These are phyloP conservation scores for Portunus trituberculatus DNA, from an alignment of 1,140 invertebrate genomes.

Conservation along the genomic window DNA sequence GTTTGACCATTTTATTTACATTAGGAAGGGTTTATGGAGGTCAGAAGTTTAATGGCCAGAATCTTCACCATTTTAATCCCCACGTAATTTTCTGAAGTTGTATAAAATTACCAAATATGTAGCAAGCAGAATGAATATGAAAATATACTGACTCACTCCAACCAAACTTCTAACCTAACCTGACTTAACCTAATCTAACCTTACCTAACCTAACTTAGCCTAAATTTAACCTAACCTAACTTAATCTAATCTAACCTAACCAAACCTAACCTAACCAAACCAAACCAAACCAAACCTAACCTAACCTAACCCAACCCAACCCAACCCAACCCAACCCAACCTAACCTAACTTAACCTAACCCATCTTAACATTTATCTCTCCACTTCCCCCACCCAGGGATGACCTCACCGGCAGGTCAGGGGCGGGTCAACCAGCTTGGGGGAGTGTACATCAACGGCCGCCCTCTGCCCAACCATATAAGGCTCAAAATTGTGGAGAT, in stretches of 20 bases:
- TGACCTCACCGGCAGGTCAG: slow-evolving; percentile 84
- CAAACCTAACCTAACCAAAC: neutral
- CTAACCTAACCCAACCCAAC: neutral
- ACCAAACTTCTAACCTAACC: too few relatives aligned
- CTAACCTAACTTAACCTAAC: neutral
- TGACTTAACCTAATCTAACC: too few relatives aligned
- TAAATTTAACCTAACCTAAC: neutral
- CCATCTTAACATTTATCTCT: neutral
- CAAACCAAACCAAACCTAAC: neutral
- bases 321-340: neutral
- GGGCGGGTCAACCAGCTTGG: slow-evolving; percentile 95
- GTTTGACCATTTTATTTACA: too few relatives aligned
- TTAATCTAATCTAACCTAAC: neutral
- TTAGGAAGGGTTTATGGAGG: too few relatives aligned
- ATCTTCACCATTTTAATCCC: too few relatives aligned
- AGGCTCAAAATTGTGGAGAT: slow-evolving; percentile 94
- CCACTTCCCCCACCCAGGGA: slow-evolving; percentile 45
- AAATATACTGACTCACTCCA: too few relatives aligned
- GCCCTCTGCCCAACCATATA: slow-evolving; percentile 93
- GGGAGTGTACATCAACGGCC: slow-evolving; percentile 94
- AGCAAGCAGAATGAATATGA: too few relatives aligned
- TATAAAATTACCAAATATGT: too few relatives aligned
- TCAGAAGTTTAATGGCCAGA: too few relatives aligned
- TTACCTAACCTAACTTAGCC: too few relatives aligned
- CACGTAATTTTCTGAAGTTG: too few relatives aligned